Evolutionary conservation across 2,113 vertebrate genomes (phyloP).

Genomic region (Pollimyrus isidori): DNA sequence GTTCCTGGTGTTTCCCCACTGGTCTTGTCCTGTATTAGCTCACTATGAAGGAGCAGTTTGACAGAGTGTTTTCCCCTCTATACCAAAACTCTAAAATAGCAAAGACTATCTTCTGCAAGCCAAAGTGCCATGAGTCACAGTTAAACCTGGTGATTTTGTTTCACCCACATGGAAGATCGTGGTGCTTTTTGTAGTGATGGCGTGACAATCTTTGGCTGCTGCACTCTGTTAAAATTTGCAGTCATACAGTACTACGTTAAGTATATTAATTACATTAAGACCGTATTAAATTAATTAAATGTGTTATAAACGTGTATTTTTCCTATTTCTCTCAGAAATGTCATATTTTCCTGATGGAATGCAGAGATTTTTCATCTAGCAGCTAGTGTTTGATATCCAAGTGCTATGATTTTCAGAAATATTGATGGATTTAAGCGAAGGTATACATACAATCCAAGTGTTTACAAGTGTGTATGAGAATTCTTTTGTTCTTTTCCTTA

Average conservation of each 20-base stretch:
- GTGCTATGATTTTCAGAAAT: conserved; percentile 26
- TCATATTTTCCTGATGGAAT: conserved; percentile 28
- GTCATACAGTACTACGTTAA: neutral
- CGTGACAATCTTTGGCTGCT: conserved; percentile 13
- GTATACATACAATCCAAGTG: conserved; percentile 29
- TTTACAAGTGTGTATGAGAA: conserved; percentile 42
- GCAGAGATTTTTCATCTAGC: conserved; percentile 10
- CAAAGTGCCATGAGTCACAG: conserved; percentile 36
- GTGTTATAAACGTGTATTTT: neutral
- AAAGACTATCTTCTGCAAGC: conserved; percentile 32
- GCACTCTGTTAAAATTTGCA: conserved; percentile 19
- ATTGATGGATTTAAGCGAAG: conserved; percentile 19
- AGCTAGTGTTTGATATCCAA: conserved; percentile 15
- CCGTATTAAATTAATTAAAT: conserved; percentile 19
- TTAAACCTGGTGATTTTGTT: conserved; percentile 9
- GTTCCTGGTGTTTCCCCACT: neutral
- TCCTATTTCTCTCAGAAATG: conserved; percentile 23
- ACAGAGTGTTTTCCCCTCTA: conserved; percentile 21
- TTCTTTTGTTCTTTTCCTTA: conserved; percentile 18
- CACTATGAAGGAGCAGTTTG: neutral
- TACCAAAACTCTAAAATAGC: conserved; percentile 32
- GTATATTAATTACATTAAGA: neutral
- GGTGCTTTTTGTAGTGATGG: conserved; percentile 31
- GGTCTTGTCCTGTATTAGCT: neutral
- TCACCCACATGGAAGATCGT: conserved; percentile 29